phyloP scores from a whole-genome alignment of 2,888 invertebrate species.

The Drosophila mulleri region DNA sequence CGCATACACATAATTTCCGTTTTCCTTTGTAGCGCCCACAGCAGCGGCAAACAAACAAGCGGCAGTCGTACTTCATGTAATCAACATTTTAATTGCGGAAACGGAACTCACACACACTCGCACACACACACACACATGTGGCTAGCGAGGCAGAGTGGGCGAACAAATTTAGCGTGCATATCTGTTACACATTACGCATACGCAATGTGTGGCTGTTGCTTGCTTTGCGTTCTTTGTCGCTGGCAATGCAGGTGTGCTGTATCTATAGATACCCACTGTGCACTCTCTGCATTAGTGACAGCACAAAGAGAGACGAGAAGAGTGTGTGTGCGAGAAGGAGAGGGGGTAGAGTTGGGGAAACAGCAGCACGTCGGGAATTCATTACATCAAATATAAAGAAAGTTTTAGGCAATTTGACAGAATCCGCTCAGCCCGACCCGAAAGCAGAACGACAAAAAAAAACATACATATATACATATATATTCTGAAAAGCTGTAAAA shows the following conservation, averaged over 20 bases:
- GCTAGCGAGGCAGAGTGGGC: constrained; percentile 1
- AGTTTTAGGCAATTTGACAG: constrained; percentile 80
- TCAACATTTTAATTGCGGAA: constrained; percentile 82
- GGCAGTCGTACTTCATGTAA: constrained; percentile 79
- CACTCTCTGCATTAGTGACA: constrained; percentile 51
- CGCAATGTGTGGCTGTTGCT: constrained; percentile 59
- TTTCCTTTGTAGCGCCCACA: constrained; percentile 75
- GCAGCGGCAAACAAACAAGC: constrained; percentile 64
- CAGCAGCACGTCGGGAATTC: constrained; percentile 72
- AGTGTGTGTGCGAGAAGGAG: too few relatives aligned
- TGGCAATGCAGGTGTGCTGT: constrained; percentile 53
- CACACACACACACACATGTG: constrained; percentile 16
- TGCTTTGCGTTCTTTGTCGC: constrained; percentile 32
- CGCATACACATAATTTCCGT: constrained; percentile 77
- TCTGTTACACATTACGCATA: constrained; percentile 75
- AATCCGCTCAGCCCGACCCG: constrained; percentile 35
- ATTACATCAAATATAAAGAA: constrained; percentile 80
- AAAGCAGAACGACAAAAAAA: constrained; percentile 10
- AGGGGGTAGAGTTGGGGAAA: constrained; percentile 4
- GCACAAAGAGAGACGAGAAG: neutral
- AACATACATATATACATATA: neutral
- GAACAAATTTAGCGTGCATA: constrained; percentile 38
- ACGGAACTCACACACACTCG: constrained; percentile 70
- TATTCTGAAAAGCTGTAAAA: constrained; percentile 5
- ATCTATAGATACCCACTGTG: constrained; percentile 22